These are phyloP conservation scores for Neelides sp. DNA, from an alignment of 1,140 invertebrate genomes.

Conservation along the genomic window DNA sequence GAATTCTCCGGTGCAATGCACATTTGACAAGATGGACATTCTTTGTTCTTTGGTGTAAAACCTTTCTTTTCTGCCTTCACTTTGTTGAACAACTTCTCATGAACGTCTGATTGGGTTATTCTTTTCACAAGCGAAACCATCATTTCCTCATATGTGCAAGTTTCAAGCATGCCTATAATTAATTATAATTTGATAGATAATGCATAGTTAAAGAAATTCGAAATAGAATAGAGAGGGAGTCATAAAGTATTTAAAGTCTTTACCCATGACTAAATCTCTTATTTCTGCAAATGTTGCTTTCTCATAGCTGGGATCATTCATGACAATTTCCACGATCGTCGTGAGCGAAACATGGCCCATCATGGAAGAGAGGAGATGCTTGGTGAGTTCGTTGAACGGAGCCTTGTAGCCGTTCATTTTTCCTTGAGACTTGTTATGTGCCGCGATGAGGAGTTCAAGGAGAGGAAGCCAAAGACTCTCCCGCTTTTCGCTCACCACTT, in stretches of 20 bases:
- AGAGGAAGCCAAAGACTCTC: constrained; percentile 44
- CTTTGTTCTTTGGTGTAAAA: constrained; percentile 19
- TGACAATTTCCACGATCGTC: constrained; percentile 43
- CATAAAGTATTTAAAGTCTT: constrained; percentile 3
- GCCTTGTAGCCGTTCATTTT: constrained; percentile 30
- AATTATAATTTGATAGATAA: constrained; percentile 25
- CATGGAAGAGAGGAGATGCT: constrained; percentile 45
- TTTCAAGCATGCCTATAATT: constrained; percentile 44
- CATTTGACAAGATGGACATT: constrained; percentile 19
- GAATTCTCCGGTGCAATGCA: constrained; percentile 8
- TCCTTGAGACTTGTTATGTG: constrained; percentile 38
- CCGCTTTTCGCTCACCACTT: constrained; percentile 37
- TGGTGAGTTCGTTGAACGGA: constrained; percentile 39
- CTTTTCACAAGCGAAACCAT: constrained; percentile 31
- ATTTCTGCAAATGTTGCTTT: constrained; percentile 45
- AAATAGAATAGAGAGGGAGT: not conserved
- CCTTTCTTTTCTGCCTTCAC: constrained; percentile 20
- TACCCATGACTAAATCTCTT: constrained; percentile 36
- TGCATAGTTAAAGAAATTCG: not conserved
- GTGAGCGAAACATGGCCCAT: constrained; percentile 46
- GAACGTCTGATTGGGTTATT: constrained; percentile 32
- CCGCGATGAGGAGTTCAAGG: constrained; percentile 40
- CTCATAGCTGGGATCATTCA: constrained; percentile 42
- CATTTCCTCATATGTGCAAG: constrained; percentile 44
- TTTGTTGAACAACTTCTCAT: constrained; percentile 25